Evolutionary conservation across 2,113 vertebrate species (phyloP).

Genomic region (Centrocercus urophasianus): DNA sequence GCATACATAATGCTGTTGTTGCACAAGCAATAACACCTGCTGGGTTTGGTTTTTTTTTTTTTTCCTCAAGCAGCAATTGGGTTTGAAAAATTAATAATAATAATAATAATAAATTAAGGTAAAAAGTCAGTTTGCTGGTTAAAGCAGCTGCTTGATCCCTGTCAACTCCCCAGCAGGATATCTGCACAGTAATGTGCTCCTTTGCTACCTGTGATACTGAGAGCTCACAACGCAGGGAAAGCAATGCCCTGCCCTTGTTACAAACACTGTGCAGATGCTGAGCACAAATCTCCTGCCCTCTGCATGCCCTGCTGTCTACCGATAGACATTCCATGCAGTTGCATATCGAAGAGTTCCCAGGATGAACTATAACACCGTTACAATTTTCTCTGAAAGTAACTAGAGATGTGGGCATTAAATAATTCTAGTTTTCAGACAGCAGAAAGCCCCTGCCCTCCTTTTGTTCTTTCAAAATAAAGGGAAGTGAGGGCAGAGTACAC

Average conservation of each 20-base stretch:
- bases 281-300: neutral
- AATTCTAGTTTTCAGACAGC: neutral
- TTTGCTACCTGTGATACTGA: neutral
- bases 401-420: neutral
- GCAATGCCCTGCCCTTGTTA: neutral
- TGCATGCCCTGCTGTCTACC: neutral
- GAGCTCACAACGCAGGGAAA: fast-evolving
- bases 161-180: fast-evolving
- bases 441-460: neutral
- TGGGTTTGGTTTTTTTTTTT: neutral
- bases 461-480: neutral
- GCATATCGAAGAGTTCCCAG: neutral
- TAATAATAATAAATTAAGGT: neutral
- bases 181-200: neutral
- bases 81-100: neutral
- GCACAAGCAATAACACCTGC: neutral
- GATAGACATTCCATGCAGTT: fast-evolving
- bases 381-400: neutral
- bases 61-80: neutral
- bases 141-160: neutral
- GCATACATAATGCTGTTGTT: fast-evolving
- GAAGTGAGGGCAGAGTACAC: neutral
- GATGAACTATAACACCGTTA: neutral
- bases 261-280: neutral
- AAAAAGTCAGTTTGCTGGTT: neutral